Evolutionary conservation across 2,113 vertebrate genomes (phyloP), one percentile per base, ranked within the genome.

Genomic region (Gavia stellata): DNA sequence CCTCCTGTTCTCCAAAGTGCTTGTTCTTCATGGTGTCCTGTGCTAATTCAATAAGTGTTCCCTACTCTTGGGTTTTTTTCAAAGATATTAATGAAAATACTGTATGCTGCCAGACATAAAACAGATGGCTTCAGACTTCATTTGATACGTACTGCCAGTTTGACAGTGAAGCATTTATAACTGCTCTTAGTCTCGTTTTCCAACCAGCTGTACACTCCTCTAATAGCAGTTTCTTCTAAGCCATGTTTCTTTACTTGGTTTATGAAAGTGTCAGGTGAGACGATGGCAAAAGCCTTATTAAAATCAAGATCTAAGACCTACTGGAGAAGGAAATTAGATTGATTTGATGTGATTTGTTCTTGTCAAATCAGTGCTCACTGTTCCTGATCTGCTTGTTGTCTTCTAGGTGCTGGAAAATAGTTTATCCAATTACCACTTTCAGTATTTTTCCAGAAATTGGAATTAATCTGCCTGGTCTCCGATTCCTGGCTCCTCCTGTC

Each of bases 81-180:
- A 45, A 87, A 95, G 44, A 83, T 93, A 96, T 94, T 96, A 96
- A 93, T 95, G 93, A 97, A 96, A 97, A 96, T 92, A 96, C 92
- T 93, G 92, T 90, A 73, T 8, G 15, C 78, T 96, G 94, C 94
- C 96, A 96, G 96, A 97, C 93, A 94, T 53, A 94, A 97, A 97
- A 95, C 96, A 97, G 96, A 96, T 97, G 96, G 96, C 81, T 96
- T 94, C 92, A 97, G 93, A 96, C 94, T 96, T 93, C 92, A 91
- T 96, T 97, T 92, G 96, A 96, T 94, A 93, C 2, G 2, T 95
- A 86, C 90, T 85, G 87, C 96, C 88, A 91, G 85, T 92, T 93
- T 92, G 92, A 96, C 93, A 92, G 96, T n/a, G 79, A 93, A 94
- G 94, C 96, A 96, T 94, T 96, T 94, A 88, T 93, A 95, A 90